These are phyloP conservation scores for Manis crassicaudata DNA, from an alignment of 2,797 vertebrate genomes.

Conservation along the genomic window DNA sequence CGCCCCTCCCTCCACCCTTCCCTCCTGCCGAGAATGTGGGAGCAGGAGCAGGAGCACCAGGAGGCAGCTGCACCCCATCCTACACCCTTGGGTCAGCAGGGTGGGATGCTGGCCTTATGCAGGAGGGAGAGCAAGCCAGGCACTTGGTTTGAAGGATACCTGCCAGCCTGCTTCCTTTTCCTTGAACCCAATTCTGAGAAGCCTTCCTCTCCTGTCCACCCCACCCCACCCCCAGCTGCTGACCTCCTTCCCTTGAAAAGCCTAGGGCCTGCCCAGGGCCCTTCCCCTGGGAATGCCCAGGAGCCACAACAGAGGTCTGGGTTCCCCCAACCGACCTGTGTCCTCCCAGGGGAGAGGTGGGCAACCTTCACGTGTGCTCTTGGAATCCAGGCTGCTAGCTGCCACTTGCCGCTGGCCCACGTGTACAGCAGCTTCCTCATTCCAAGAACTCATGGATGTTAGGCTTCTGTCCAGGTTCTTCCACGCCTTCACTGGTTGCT, in stretches of 20 bases:
- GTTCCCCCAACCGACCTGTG: background rate
- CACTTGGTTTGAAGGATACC: background rate
- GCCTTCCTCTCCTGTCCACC: background rate
- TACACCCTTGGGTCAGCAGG: background rate
- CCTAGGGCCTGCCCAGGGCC: background rate
- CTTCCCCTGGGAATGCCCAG: background rate
- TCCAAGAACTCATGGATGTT: slow-evolving; percentile 42
- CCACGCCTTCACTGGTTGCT: background rate
- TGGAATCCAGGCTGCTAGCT: background rate
- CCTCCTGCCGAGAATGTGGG: background rate
- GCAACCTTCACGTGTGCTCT: background rate
- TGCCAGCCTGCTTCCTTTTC: slow-evolving; percentile 59
- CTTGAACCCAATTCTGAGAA: slow-evolving; percentile 65
- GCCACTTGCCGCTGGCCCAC: background rate
- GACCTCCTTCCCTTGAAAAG: background rate
- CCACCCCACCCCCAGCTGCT: background rate
- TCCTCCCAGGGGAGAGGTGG: background rate
- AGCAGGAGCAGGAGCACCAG: background rate
- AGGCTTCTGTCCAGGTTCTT: background rate
- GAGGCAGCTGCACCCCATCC: no score
- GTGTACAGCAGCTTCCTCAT: background rate
- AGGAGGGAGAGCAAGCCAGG: background rate
- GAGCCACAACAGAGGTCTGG: background rate
- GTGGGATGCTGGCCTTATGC: background rate
- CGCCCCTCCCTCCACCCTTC: background rate